Base-by-base conservation (phyloP, 2,113 vertebrate genomes). In the Rattus rattus region DNA sequence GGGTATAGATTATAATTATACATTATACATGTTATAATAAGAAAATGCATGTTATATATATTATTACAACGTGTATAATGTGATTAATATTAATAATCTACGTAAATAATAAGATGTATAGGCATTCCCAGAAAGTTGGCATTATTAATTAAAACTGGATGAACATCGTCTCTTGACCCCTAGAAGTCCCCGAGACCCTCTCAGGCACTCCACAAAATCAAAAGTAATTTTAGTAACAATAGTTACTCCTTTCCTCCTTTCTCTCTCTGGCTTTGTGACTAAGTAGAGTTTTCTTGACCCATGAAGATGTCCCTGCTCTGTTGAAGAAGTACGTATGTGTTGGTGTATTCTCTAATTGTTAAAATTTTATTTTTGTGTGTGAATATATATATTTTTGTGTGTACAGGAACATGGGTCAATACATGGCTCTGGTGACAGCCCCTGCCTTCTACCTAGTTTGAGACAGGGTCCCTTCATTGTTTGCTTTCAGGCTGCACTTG, bases 71-170 rank as follows among this genome's bases (percentile, higher is more conserved):
- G 59, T 81, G 19, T 22, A 54, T 83, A 81, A 81, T n/a, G n/a
- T 59, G 59, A 39, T 59, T 39, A 59, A 56, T 49, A 43, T n/a
- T 81, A 59, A 59, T 59, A 24, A 59, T 81, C 22, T 24, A 24
- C 10, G 20, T 75, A 43, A 75, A 24, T 59, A 24, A n/a, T 54
- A 80, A 54, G 30, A 56, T 56, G 30, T 36, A 83, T 59, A 92
- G 90, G 36, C 69, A 89, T 83, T 77, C 54, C 77, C 59, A 81
- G 70, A 93, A 96, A 87, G 49, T 81, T 75, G 81, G 75, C 33
- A 92, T 39, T 77, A 88, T 87, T 76, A 93, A 89, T 67, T 28
- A 77, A 94, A 94, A 89, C 28, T 54, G 43, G 19, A 93, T 54
- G 16, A 83, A 65, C 17, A 17, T 17, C n/a, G 7, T 52, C 61